Evolutionary conservation across 2,113 vertebrate species (phyloP).

Genomic region (Aegotheles bennettii): DNA sequence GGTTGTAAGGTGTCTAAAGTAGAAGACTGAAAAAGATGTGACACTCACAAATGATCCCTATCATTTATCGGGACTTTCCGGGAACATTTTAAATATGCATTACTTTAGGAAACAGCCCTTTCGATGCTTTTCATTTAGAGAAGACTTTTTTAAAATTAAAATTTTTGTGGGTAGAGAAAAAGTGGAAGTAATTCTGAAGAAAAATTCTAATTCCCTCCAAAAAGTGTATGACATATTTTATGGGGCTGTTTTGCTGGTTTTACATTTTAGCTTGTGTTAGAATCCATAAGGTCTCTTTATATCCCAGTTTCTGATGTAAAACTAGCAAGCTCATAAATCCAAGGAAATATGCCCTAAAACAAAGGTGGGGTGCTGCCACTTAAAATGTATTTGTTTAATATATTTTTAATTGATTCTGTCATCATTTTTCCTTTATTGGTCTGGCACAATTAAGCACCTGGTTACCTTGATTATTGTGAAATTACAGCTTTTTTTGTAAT

Average conservation of each 20-base stretch:
- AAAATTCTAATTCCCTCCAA: not conserved
- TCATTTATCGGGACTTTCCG: not conserved
- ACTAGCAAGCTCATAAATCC: not conserved
- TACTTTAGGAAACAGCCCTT: not conserved
- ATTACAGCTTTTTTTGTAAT: constrained; percentile 56
- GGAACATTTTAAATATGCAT: not conserved
- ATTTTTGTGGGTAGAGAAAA: not conserved
- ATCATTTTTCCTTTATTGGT: constrained; percentile 57
- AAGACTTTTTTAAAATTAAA: not conserved
- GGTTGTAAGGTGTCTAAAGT: not conserved
- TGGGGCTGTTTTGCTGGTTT: not conserved
- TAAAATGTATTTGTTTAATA: constrained; percentile 47
- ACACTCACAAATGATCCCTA: not conserved
- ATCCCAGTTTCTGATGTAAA: not conserved
- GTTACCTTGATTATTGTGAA: constrained; percentile 57
- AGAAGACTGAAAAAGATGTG: not conserved
- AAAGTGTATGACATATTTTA: not conserved
- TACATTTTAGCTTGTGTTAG: not conserved
- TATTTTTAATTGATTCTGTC: constrained; percentile 55
- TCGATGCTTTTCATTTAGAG: not conserved
- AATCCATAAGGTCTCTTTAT: not conserved
- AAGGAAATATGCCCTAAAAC: not conserved
- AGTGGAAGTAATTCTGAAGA: not conserved
- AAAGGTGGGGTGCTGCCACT: constrained; percentile 10
- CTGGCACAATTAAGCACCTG: constrained; percentile 54